These are phyloP conservation scores for Myripristis murdjan DNA, from an alignment of 2,797 vertebrate genomes.

Conservation along the genomic window DNA sequence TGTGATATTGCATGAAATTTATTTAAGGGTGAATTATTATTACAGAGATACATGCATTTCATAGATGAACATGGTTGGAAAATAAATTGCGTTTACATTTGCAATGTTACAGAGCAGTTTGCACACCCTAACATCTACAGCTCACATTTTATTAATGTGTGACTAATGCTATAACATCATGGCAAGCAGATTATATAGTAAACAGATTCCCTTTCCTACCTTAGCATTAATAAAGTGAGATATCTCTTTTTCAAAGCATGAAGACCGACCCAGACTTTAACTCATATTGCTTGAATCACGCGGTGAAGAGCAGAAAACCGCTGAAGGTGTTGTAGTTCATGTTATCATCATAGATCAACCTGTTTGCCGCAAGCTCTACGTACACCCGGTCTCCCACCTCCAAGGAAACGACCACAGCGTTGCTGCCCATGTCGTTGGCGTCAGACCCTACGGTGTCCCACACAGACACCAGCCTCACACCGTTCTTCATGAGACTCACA, in stretches of 20 bases:
- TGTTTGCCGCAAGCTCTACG: slow-evolving; percentile 51
- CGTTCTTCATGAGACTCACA: slow-evolving; percentile 68
- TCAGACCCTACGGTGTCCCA: slow-evolving; percentile 55
- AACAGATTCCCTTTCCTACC: background rate
- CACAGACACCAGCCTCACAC: slow-evolving; percentile 41
- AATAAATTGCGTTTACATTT: background rate
- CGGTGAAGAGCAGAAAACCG: slow-evolving; percentile 71
- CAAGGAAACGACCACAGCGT: slow-evolving; percentile 67
- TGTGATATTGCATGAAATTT: slow-evolving; percentile 23
- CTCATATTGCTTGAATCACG: slow-evolving; percentile 9
- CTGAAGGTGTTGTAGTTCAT: slow-evolving; percentile 73
- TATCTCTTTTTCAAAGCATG: background rate
- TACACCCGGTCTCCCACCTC: slow-evolving; percentile 67
- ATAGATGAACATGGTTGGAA: background rate
- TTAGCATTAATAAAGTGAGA: background rate
- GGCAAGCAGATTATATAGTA: background rate
- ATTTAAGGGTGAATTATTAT: slow-evolving; percentile 32
- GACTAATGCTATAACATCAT: background rate
- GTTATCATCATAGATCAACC: slow-evolving; percentile 54
- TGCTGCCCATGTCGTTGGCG: slow-evolving; percentile 61
- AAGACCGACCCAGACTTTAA: background rate
- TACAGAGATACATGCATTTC: slow-evolving; percentile 19
- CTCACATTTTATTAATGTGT: background rate
- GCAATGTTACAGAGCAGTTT: background rate
- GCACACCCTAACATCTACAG: background rate